phyloP scores from a whole-genome alignment of 2,888 invertebrate species.

The Drosophila incognita region DNA sequence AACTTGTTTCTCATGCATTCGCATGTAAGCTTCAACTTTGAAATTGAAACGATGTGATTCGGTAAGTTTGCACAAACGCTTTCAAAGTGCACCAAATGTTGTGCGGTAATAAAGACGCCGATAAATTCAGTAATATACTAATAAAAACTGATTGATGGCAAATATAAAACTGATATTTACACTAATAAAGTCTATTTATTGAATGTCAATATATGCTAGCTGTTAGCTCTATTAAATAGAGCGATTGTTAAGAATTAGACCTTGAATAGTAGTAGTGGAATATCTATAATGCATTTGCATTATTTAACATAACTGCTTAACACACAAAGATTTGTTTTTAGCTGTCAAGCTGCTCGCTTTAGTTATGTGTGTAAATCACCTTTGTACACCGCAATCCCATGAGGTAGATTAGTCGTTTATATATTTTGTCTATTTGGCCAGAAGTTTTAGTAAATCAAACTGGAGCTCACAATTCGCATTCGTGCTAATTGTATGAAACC shows the following conservation, averaged over 20 bases:
- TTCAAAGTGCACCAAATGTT: not conserved
- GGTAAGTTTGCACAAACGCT: conserved; percentile 5
- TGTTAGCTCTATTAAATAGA: not conserved
- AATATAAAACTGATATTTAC: not conserved
- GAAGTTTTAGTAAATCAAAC: conserved; percentile 30
- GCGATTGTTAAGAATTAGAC: not conserved
- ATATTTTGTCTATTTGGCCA: conserved; percentile 9
- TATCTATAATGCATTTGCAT: conserved; percentile 21
- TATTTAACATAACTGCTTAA: conserved; percentile 37
- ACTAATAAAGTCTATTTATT: not conserved
- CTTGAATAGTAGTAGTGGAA: not conserved
- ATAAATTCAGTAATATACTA: conserved; percentile 1
- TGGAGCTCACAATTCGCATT: not conserved
- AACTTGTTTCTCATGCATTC: conserved; percentile 45
- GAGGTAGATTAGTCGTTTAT: conserved; percentile 5
- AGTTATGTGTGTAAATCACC: conserved; percentile 44
- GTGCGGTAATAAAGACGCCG: not conserved
- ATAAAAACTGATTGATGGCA: conserved; percentile 21
- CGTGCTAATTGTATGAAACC: conserved; percentile 12
- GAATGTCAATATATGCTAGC: not conserved
- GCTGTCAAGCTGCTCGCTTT: conserved; percentile 11
- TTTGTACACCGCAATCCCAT: conserved; percentile 20
- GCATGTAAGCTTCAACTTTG: not conserved
- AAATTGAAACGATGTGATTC: conserved; percentile 4
- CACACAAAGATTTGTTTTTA: conserved; percentile 29